Conservation (phyloP, 2,797 vertebrate genomes). For the Lepus oiostolus region DNA sequence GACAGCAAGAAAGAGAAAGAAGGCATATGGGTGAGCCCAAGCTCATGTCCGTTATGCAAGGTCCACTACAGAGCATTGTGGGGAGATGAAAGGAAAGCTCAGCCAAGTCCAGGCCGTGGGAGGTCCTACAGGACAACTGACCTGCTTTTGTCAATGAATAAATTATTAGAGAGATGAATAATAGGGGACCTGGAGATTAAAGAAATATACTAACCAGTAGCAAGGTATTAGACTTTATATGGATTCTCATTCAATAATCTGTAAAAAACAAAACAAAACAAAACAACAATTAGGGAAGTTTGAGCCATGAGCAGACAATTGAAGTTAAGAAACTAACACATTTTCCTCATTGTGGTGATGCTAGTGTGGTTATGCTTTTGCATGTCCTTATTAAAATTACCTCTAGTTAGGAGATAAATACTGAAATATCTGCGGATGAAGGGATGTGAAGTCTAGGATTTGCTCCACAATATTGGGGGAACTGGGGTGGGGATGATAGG, state of each 20-base stretch:
- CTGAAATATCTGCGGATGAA: not conserved
- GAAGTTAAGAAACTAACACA: not conserved
- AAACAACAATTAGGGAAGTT: not conserved
- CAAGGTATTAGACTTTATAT: not conserved
- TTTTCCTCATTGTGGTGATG: not conserved
- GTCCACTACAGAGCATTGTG: not conserved
- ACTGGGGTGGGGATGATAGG: not conserved
- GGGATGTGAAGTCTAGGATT: not conserved
- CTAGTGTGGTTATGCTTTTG: not conserved
- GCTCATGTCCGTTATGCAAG: not conserved
- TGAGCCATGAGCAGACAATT: not conserved
- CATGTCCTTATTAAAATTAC: not conserved
- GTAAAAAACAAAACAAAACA: not conserved
- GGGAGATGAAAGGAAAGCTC: not conserved
- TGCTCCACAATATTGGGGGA: not conserved
- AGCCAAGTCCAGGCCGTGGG: not conserved
- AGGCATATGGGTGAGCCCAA: not conserved
- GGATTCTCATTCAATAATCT: not conserved
- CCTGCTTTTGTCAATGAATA: not conserved
- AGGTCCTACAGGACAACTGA: not conserved
- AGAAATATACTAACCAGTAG: not conserved
- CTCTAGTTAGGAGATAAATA: not conserved
- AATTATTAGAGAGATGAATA: not conserved
- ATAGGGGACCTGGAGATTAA: not conserved
- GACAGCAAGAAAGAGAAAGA: not conserved